Conservation (phyloP, 2,113 vertebrate species). For the Poeciliopsis prolifica region DNA sequence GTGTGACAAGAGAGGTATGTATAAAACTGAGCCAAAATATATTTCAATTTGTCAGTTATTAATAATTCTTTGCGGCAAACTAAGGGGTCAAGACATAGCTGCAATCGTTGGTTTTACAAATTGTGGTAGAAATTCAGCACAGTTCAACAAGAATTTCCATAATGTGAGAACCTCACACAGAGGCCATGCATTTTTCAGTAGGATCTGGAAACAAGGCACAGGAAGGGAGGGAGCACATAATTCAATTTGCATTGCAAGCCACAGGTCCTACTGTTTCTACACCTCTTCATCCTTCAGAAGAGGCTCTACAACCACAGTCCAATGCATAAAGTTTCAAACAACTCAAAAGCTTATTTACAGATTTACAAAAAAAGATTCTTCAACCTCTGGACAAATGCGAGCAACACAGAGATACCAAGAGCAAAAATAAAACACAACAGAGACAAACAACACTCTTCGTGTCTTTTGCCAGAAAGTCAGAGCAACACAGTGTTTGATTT, state of each 20-base stretch:
- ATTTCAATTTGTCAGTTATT: constrained; percentile 29
- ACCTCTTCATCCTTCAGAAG: constrained; percentile 51
- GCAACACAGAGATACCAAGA: constrained; percentile 50
- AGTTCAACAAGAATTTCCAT: constrained; percentile 55
- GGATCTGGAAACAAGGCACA: constrained; percentile 82
- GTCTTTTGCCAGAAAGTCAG: constrained; percentile 48
- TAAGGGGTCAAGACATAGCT: constrained; percentile 36
- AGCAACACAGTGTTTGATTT: constrained; percentile 59
- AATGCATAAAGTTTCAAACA: constrained; percentile 50
- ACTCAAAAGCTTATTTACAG: constrained; percentile 65
- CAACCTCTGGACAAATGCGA: constrained; percentile 49
- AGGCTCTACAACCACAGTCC: constrained; percentile 56
- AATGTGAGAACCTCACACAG: constrained; percentile 58
- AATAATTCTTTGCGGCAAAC: constrained; percentile 35
- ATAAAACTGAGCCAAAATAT: constrained; percentile 56
- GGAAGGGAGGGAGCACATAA: constrained; percentile 69
- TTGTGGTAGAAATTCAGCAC: constrained; percentile 46
- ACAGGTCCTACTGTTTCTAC: constrained; percentile 62
- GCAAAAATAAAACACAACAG: constrained; percentile 60
- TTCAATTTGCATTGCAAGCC: constrained; percentile 77
- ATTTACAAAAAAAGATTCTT: constrained; percentile 71
- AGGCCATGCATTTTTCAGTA: constrained; percentile 81
- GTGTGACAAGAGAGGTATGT: constrained; percentile 42
- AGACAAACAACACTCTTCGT: constrained; percentile 42
- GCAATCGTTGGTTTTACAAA: constrained; percentile 53